Conservation (phyloP, 2,113 vertebrate species). For the Cervus canadensis region DNA sequence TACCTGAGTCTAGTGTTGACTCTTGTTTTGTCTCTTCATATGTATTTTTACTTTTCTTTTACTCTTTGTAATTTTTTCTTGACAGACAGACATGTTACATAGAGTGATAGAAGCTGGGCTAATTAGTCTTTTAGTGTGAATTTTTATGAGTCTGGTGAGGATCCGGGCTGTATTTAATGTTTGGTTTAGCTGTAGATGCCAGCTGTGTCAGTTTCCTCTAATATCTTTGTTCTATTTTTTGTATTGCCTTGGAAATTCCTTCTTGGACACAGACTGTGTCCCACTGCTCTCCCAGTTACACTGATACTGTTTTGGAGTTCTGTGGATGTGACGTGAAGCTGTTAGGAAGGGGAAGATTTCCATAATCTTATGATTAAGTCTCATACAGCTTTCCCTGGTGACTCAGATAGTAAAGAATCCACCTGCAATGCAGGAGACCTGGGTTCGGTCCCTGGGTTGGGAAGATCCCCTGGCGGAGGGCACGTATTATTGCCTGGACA, state of each 20-base stretch:
- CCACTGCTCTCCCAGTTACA: not conserved
- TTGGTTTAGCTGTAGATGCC: not conserved
- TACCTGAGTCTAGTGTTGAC: not conserved
- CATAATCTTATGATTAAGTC: not conserved
- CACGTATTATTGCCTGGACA: not conserved
- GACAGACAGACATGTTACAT: too few species aligned
- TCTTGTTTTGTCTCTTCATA: not conserved
- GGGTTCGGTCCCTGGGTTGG: not conserved
- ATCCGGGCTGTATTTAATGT: not conserved
- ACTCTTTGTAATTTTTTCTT: not conserved
- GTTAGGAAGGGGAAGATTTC: not conserved
- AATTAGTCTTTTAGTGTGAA: not conserved
- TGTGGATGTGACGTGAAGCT: not conserved
- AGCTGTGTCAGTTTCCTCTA: not conserved
- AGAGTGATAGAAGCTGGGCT: not conserved
- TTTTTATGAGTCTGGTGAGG: not conserved
- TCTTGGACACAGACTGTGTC: not conserved
- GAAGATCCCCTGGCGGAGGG: not conserved
- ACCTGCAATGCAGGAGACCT: not conserved
- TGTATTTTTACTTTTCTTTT: not conserved
- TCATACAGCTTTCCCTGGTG: not conserved
- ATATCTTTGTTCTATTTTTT: not conserved
- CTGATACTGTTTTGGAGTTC: not conserved
- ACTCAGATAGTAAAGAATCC: not conserved
- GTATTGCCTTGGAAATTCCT: not conserved